These are phyloP conservation scores for Gymnodraco acuticeps DNA, from an alignment of 2,797 vertebrate genomes.

Conservation along the genomic window DNA sequence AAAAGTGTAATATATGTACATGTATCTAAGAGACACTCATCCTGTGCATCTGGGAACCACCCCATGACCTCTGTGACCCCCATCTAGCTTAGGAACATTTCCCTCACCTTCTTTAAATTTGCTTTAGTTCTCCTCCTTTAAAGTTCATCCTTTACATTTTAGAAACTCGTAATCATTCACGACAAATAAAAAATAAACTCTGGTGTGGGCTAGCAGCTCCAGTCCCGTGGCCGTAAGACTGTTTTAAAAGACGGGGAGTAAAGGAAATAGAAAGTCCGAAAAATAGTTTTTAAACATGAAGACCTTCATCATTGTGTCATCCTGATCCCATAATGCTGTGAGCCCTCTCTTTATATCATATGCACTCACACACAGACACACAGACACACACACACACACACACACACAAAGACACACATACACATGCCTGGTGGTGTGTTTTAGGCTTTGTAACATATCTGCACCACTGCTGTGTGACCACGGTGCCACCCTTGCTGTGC, in stretches of 20 bases:
- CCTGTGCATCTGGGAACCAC: conserved; percentile 73
- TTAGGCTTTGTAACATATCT: conserved; percentile 79
- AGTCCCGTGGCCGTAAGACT: conserved; percentile 68
- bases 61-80: conserved; percentile 56
- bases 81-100: conserved; percentile 46
- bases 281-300: conserved; percentile 46
- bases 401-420: conserved; percentile 31
- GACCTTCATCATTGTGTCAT: conserved; percentile 62
- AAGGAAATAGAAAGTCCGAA: conserved; percentile 24
- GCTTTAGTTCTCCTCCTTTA: conserved; percentile 22
- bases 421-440: conserved; percentile 69
- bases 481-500: conserved; percentile 68
- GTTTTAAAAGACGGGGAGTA: conserved; percentile 64
- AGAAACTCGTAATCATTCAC: conserved; percentile 36
- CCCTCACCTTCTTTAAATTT: conserved; percentile 31
- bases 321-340: conserved; percentile 73
- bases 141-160: conserved; percentile 44
- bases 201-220: conserved; percentile 36
- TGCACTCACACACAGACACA: conserved; percentile 44
- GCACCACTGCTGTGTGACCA: conserved; percentile 74
- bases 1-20: conserved; percentile 85
- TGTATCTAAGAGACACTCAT: conserved; percentile 83
- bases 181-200: conserved; percentile 24
- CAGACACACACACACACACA: conserved; percentile 35
- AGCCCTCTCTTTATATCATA: conserved; percentile 75